phyloP scores from a whole-genome alignment of 2,888 invertebrate species.

The Drosophila testacea region DNA sequence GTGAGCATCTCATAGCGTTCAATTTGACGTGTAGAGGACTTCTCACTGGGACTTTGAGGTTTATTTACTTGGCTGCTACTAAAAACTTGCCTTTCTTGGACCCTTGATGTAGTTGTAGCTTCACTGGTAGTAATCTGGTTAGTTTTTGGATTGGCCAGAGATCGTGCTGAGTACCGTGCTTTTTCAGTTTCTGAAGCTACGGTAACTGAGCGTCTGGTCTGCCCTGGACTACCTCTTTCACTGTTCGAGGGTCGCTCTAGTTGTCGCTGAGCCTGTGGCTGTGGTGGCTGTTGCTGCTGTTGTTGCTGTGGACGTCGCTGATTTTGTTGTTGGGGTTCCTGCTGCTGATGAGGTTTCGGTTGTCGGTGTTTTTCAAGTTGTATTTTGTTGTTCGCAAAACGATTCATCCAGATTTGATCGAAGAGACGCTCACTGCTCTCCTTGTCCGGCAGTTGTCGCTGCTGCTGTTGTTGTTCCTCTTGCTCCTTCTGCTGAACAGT shows the following conservation, averaged over 20 bases:
- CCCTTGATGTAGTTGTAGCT: neutral
- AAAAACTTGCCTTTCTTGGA: conserved; percentile 1
- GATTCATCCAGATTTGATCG: conserved; percentile 78
- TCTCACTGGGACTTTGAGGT: conserved; percentile 7
- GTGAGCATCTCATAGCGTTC: conserved; percentile 86
- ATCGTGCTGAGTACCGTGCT: neutral
- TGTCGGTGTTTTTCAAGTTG: neutral
- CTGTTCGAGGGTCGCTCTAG: conserved; percentile 7
- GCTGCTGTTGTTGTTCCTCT: conserved; percentile 27
- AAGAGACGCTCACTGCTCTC: conserved; percentile 64
- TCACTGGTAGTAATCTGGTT: conserved; percentile 6
- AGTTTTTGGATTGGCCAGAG: neutral
- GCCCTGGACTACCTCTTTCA: neutral
- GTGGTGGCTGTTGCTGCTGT: neutral
- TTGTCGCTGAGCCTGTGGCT: neutral
- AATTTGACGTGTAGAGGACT: conserved; percentile 44
- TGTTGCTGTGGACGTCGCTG: neutral
- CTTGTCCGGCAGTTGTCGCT: conserved; percentile 11
- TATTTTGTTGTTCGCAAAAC: conserved; percentile 19
- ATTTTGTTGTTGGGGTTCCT: neutral
- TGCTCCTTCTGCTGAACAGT: conserved; percentile 31
- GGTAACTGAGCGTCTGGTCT: conserved; percentile 2
- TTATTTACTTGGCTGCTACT: conserved; percentile 2
- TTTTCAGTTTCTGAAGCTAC: neutral
- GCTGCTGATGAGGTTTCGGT: neutral